Evolutionary conservation across 2,797 vertebrate genomes (phyloP).

Genomic region (Potorous gilbertii): DNA sequence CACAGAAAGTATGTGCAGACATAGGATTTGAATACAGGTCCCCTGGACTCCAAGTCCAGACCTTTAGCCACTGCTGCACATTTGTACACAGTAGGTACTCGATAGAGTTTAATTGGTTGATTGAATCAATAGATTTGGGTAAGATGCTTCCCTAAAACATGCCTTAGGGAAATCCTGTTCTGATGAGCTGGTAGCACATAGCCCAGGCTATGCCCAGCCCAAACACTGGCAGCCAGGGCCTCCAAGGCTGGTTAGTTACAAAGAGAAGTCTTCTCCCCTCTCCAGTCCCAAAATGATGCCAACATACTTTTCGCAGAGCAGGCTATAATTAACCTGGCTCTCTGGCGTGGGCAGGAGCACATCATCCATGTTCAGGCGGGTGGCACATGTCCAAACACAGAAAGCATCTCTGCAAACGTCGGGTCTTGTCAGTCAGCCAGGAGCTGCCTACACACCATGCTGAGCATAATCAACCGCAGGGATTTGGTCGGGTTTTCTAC

Average conservation of each 20-base stretch:
- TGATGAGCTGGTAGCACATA: background rate
- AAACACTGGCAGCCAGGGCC: slow-evolving; percentile 25
- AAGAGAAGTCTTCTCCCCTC: slow-evolving; percentile 17
- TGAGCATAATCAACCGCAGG: slow-evolving; percentile 28
- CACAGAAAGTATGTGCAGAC: background rate
- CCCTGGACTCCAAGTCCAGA: background rate
- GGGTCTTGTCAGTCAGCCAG: slow-evolving; percentile 48
- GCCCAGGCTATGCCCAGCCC: slow-evolving; percentile 11
- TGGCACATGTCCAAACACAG: slow-evolving; percentile 47
- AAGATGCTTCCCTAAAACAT: slow-evolving; percentile 15
- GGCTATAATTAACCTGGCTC: slow-evolving; percentile 61
- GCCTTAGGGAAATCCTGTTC: slow-evolving; percentile 4
- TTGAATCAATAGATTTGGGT: background rate
- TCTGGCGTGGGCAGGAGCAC: slow-evolving; percentile 24
- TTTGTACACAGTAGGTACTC: background rate
- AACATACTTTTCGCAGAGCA: background rate
- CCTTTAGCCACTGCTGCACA: background rate
- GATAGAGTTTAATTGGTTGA: background rate
- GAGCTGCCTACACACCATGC: slow-evolving; percentile 29
- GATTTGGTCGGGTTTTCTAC: slow-evolving; percentile 26
- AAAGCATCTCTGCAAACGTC: slow-evolving; percentile 51
- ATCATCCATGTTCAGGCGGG: slow-evolving; percentile 49
- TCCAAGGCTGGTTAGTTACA: background rate
- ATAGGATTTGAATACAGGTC: background rate
- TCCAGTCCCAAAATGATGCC: slow-evolving; percentile 6